These are phyloP conservation scores for Mesodorylaimus sp. DNA, from an alignment of 2,888 invertebrate genomes.

Conservation along the genomic window DNA sequence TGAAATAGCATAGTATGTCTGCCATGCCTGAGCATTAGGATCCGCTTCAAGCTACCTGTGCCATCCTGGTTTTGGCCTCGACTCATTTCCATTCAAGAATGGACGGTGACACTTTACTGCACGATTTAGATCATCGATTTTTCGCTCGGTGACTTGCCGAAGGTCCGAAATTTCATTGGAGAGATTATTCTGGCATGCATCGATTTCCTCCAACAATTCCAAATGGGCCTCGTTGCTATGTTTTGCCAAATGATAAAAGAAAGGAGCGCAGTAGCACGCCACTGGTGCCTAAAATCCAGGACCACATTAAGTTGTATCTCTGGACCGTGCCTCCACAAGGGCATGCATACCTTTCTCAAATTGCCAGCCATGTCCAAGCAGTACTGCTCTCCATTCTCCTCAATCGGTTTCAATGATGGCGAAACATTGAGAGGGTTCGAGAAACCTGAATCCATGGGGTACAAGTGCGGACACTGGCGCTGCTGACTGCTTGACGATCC, in stretches of 20 bases:
- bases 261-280: constrained; percentile 81
- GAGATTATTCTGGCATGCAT: constrained; percentile 56
- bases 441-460: background rate
- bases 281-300: constrained; percentile 49
- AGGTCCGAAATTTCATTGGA: constrained; percentile 61
- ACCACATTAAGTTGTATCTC: no score
- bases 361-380: constrained; percentile 82
- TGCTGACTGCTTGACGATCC: no score
- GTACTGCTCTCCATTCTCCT: constrained; percentile 64
- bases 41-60: no score
- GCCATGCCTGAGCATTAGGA: no score
- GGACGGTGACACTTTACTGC: no score
- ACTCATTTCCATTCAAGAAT: no score
- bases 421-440: background rate
- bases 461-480: no score
- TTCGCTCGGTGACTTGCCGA: constrained; percentile 40
- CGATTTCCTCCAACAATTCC: constrained; percentile 56
- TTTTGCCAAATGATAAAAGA: constrained; percentile 68
- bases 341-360: constrained; percentile 51
- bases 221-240: constrained; percentile 54
- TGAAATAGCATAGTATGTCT: no score
- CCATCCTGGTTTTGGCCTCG: no score
- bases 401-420: background rate
- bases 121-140: constrained; percentile 15
- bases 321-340: no score